Evolutionary conservation across 2,888 invertebrate genomes (phyloP), one percentile per base, ranked within the genome.

Genomic region (Vanessa cardui): DNA sequence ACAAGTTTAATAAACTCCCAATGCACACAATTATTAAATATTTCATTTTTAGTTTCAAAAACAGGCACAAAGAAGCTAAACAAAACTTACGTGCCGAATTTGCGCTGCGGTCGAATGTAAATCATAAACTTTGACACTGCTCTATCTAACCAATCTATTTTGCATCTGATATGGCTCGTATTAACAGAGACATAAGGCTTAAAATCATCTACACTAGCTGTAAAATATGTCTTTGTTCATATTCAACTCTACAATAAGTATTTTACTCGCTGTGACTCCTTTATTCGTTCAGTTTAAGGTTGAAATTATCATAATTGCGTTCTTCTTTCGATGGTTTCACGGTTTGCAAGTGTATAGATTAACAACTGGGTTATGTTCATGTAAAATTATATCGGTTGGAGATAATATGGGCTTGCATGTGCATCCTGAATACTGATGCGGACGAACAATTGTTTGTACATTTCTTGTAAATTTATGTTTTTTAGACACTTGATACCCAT

Each of bases 361-460:
- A 39, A 56, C 56, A 56, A 56, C 56, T 54, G 56, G 33, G 18
- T 39, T 56, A 39, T 18, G 39, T 39, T 12, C 39, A 39, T 33
- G 56, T 18, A 65, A 65, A 65, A 65, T 52, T 60, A 44, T 62
- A 68, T 62, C 33, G 39, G 62, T 54, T 45, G n/a, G 26, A 54
- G 65, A 69, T 69, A 62, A 62, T 63, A 49, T 46, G 54, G 45
- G 4, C 45, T 66, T 60, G 59, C 54, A 49, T 66, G 54, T 63
- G 49, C 62, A 63, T 60, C 39, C 46, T 58, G 62, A 26, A 54
- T 54, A 50, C 60, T 63, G 54, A 61, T 61, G 65, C 39, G 20
- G 47, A 62, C 62, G 56, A 62, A 65, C 62, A 62, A 26, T 2
- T 52, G 52, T 26, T 16, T 39, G 12, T 39, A 12, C 39, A 12